A percentile compares a stretch with the other conserved stretches of the same genome.
phyloP scores from a whole-genome alignment of 2,797 vertebrate genomes.

The Decapterus maruadsi region DNA sequence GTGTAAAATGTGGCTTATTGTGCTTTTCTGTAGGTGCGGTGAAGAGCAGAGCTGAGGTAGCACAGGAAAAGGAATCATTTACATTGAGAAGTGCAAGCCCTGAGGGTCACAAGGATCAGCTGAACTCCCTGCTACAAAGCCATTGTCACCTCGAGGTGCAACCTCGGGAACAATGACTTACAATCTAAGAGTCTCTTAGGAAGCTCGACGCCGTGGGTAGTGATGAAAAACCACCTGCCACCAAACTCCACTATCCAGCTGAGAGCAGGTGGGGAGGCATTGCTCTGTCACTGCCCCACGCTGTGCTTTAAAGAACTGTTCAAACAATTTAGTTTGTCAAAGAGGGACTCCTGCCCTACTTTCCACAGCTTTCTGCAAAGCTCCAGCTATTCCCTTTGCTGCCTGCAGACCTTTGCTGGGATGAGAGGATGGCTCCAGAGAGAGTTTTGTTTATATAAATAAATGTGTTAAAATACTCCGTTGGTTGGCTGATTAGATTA shows the following conservation, averaged over 20 bases:
- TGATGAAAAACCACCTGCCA: slow-evolving; percentile 48
- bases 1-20: slow-evolving; percentile 60
- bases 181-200: slow-evolving; percentile 52
- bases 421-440: slow-evolving; percentile 59
- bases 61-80: slow-evolving; percentile 59
- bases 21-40: slow-evolving; percentile 46
- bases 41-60: slow-evolving; percentile 33
- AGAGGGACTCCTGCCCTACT: slow-evolving; percentile 76
- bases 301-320: slow-evolving; percentile 80
- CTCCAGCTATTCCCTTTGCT: slow-evolving; percentile 68
- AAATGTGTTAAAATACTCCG: slow-evolving; percentile 67
- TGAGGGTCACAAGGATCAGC: slow-evolving; percentile 46
- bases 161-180: slow-evolving; percentile 58
- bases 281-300: slow-evolving; percentile 66
- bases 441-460: slow-evolving; percentile 70
- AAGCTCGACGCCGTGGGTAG: slow-evolving; percentile 38
- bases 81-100: slow-evolving; percentile 55
- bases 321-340: slow-evolving; percentile 78
- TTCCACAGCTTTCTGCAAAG: slow-evolving; percentile 62
- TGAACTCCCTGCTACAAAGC: slow-evolving; percentile 35
- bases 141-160: slow-evolving; percentile 44
- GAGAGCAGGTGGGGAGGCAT: slow-evolving; percentile 72
- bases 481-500: slow-evolving; percentile 46
- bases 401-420: slow-evolving; percentile 56
- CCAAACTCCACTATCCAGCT: slow-evolving; percentile 52